Conservation (phyloP, 2,888 invertebrate species). For the Nipponacmea schrenckii region DNA sequence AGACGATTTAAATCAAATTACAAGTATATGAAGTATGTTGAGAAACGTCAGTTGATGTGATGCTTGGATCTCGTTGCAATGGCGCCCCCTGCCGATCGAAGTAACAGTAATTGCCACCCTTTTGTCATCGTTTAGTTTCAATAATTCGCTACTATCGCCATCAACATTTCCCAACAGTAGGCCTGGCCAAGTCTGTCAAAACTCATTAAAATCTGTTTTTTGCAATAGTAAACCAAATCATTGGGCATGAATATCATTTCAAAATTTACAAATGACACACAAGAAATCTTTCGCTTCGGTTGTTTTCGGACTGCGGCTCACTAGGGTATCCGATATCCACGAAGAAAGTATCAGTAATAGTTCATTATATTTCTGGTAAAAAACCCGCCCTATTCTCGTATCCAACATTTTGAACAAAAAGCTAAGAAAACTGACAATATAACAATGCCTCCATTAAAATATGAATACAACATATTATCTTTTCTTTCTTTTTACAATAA, state of each 20-base stretch:
- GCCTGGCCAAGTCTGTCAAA: background rate
- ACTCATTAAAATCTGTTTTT: background rate
- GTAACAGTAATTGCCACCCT: background rate
- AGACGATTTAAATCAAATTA: conserved; percentile 22
- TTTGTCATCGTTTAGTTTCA: background rate
- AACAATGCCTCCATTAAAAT: background rate
- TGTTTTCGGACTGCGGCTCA: conserved; percentile 9
- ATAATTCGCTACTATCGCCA: background rate
- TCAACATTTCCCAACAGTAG: background rate
- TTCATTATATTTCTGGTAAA: conserved; percentile 14
- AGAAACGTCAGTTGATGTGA: conserved; percentile 4
- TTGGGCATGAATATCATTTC: conserved; percentile 22
- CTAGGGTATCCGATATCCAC: conserved; percentile 17
- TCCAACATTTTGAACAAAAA: background rate
- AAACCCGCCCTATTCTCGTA: background rate
- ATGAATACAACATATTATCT: background rate
- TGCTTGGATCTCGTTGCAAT: background rate
- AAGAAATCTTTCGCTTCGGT: conserved; percentile 13
- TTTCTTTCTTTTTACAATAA: background rate
- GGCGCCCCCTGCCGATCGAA: background rate
- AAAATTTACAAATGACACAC: conserved; percentile 15
- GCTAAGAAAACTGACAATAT: background rate
- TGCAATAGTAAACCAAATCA: conserved; percentile 16
- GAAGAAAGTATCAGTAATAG: background rate
- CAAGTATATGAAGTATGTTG: conserved; percentile 10